A percentile compares a stretch with the other conserved stretches of the same genome.
Evolutionary conservation across 2,888 invertebrate species (phyloP).

Genomic region (Steinernema scapterisci): DNA sequence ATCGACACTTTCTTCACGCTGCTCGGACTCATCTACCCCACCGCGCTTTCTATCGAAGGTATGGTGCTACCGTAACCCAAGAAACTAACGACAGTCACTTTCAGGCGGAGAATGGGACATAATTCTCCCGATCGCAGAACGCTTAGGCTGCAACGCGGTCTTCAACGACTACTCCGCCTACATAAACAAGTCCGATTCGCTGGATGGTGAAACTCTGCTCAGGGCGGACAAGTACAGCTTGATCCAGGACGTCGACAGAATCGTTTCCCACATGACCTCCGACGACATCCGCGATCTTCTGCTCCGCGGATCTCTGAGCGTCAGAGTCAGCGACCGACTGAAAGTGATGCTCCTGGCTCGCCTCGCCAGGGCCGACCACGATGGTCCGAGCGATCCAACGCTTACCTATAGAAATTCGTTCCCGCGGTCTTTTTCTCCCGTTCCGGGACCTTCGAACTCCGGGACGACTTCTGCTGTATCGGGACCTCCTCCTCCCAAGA

Average conservation of each 20-base stretch:
- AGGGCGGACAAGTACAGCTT: neutral
- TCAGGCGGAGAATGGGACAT: neutral
- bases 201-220: neutral
- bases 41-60: neutral
- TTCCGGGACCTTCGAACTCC: too few species aligned
- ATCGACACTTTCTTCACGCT: neutral
- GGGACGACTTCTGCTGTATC: too few species aligned
- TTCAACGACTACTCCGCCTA: neutral
- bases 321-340: neutral
- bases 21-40: neutral
- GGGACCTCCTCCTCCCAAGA: too few species aligned
- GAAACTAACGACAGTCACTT: neutral
- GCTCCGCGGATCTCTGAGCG: neutral
- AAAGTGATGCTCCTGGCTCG: conserved; percentile 1
- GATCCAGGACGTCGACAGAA: conserved; percentile 16
- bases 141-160: neutral
- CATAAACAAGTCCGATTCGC: neutral
- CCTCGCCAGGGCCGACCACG: neutral
- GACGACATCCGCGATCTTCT: neutral
- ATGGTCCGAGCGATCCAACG: too few species aligned
- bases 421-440: too few species aligned
- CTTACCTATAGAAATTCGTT: too few species aligned
- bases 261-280: neutral
- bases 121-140: neutral
- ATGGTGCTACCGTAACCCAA: neutral